A percentile compares a stretch with the other conserved stretches of the same genome.
Evolutionary conservation across 2,797 vertebrate species (phyloP).

Genomic region (Epinephelus awoara): DNA sequence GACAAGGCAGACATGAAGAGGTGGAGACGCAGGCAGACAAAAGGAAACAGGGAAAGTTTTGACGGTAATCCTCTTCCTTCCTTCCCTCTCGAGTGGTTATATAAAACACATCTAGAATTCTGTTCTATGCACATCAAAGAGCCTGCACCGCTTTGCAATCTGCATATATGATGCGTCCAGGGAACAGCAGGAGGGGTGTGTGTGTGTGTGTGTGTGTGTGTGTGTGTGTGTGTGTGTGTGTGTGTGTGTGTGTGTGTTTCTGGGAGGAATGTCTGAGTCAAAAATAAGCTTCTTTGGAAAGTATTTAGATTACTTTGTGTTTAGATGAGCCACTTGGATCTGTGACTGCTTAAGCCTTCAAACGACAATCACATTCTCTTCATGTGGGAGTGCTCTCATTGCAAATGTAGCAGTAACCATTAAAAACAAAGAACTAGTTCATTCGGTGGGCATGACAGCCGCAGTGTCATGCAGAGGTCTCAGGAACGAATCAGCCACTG

Average conservation of each 20-base stretch:
- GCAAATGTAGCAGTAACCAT: conserved; percentile 27
- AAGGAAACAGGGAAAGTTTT: conserved; percentile 73
- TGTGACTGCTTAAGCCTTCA: conserved; percentile 29
- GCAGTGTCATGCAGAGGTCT: background rate
- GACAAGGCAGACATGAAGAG: conserved; percentile 64
- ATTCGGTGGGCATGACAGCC: conserved; percentile 2
- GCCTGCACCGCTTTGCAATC: conserved; percentile 76
- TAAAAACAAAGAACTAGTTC: conserved; percentile 18
- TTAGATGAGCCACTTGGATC: conserved; percentile 57
- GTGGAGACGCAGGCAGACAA: conserved; percentile 61
- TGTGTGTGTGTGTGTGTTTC: conserved; percentile 21
- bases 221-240: conserved; percentile 32
- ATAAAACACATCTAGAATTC: conserved; percentile 86
- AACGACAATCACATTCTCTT: conserved; percentile 28
- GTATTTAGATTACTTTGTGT: conserved; percentile 58
- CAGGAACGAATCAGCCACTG: background rate
- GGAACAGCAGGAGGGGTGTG: conserved; percentile 67
- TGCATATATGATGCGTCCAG: conserved; percentile 81
- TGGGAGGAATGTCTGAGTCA: conserved; percentile 48
- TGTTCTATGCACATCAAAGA: conserved; percentile 84
- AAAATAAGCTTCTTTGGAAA: conserved; percentile 73
- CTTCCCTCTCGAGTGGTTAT: conserved; percentile 76
- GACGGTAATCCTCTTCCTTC: conserved; percentile 79
- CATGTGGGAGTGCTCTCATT: background rate
- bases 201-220: conserved; percentile 31